Percentiles rank a stretch among this genome's conserved stretches.
These are phyloP conservation scores for Melinopterus prodromus DNA, from an alignment of 2,888 invertebrate species.

Conservation along the genomic window DNA sequence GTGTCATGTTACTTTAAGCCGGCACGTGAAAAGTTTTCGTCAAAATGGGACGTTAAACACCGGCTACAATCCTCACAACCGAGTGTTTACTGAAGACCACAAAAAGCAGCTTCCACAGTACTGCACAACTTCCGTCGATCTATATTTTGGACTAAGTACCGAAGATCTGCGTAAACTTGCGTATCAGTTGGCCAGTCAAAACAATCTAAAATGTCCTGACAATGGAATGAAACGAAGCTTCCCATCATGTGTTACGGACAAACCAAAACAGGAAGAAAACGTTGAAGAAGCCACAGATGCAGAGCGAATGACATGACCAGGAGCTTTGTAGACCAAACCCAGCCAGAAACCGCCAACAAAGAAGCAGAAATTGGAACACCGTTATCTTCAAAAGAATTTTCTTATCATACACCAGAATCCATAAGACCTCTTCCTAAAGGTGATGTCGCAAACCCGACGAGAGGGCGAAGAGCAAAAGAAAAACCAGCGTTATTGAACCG, in stretches of 20 bases:
- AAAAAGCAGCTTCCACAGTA: neutral
- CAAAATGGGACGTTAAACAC: slow-evolving; percentile 4
- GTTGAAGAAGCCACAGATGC: too few species aligned
- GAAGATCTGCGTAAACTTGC: slow-evolving; percentile 35
- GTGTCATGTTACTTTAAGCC: slow-evolving; percentile 27
- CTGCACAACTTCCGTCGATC: slow-evolving; percentile 21
- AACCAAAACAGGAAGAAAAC: neutral
- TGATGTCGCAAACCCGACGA: too few species aligned
- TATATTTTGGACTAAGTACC: slow-evolving; percentile 33
- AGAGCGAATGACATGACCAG: too few species aligned
- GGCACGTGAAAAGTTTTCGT: neutral
- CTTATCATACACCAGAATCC: too few species aligned
- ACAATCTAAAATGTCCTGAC: slow-evolving; percentile 18
- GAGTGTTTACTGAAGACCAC: neutral
- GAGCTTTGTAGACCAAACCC: too few species aligned
- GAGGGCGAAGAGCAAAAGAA: too few species aligned
- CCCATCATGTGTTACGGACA: slow-evolving; percentile 12
- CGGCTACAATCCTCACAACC: slow-evolving; percentile 5
- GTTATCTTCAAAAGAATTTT: too few species aligned
- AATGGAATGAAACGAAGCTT: slow-evolving; percentile 26
- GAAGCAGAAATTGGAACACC: too few species aligned
- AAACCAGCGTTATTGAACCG: too few species aligned
- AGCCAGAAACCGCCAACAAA: too few species aligned
- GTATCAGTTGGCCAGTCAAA: slow-evolving; percentile 23
- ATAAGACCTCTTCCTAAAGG: too few species aligned